phyloP scores from a whole-genome alignment of 2,113 vertebrate genomes.

The Nesogale talazaci region DNA sequence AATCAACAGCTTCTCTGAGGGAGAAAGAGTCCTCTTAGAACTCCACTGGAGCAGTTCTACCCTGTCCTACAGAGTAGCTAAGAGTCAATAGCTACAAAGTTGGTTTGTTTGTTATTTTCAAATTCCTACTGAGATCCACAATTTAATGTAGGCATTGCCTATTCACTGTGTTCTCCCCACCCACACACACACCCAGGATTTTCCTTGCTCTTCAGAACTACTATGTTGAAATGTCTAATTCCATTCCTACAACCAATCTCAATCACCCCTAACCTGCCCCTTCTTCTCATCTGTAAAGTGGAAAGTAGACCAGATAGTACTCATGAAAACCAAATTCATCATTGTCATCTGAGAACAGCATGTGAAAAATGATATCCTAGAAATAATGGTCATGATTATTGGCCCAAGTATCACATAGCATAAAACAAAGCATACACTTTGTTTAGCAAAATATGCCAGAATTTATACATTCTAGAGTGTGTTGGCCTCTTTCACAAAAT shows the following conservation, averaged over 20 bases:
- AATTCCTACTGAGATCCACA: slow-evolving; percentile 3
- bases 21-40: no score
- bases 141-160: not conserved
- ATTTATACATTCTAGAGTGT: not conserved
- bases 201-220: not conserved
- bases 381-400: not conserved
- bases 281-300: slow-evolving; percentile 6
- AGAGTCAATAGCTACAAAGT: no score
- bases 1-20: no score
- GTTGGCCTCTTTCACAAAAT: slow-evolving; percentile 48
- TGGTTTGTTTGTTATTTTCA: not conserved
- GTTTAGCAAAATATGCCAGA: not conserved
- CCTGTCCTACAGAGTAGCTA: no score
- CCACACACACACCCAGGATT: not conserved
- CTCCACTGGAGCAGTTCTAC: no score
- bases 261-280: not conserved
- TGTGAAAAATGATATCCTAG: not conserved
- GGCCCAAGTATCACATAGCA: not conserved
- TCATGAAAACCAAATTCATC: slow-evolving; percentile 15
- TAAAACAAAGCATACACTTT: slow-evolving; percentile 5
- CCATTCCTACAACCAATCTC: not conserved
- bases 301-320: not conserved
- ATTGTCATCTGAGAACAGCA: not conserved
- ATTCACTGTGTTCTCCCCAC: not conserved
- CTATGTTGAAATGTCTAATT: not conserved